Evolutionary conservation across 1,140 invertebrate genomes (phyloP).

Genomic region (Tenebrio molitor): DNA sequence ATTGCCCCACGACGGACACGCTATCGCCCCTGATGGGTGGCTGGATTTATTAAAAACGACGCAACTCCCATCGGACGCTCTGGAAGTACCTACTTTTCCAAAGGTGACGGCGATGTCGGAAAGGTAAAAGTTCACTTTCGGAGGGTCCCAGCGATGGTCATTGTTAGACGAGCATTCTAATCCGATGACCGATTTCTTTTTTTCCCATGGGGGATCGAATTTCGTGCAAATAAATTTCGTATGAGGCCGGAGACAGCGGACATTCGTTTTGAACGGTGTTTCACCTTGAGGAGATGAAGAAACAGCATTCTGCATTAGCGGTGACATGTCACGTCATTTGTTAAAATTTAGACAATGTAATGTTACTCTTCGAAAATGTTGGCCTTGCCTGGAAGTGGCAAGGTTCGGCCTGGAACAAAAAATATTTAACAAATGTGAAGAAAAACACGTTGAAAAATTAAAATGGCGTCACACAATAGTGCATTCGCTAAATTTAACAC

Average conservation of each 20-base stretch:
- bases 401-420: too few relatives aligned
- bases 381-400: too few relatives aligned
- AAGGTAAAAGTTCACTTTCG: too few relatives aligned
- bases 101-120: background rate
- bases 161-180: background rate
- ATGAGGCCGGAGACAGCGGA: background rate
- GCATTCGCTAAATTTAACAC: too few relatives aligned
- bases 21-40: constrained; percentile 24
- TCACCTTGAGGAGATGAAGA: background rate
- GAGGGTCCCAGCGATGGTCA: too few relatives aligned
- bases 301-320: background rate
- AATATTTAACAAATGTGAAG: too few relatives aligned
- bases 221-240: constrained; percentile 14
- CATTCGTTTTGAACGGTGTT: background rate
- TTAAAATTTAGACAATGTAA: constrained; percentile 20
- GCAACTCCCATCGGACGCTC: background rate
- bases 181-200: background rate
- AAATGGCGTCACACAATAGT: too few relatives aligned
- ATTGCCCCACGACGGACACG: constrained; percentile 29
- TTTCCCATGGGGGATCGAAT: constrained; percentile 9
- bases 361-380: too few relatives aligned
- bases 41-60: constrained; percentile 32
- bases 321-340: background rate
- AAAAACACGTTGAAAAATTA: too few relatives aligned
- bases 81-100: background rate